Evolutionary conservation across 2,113 vertebrate species (phyloP), one percentile per base, ranked within the genome.

Genomic region (Malurus alboscapulatus): DNA sequence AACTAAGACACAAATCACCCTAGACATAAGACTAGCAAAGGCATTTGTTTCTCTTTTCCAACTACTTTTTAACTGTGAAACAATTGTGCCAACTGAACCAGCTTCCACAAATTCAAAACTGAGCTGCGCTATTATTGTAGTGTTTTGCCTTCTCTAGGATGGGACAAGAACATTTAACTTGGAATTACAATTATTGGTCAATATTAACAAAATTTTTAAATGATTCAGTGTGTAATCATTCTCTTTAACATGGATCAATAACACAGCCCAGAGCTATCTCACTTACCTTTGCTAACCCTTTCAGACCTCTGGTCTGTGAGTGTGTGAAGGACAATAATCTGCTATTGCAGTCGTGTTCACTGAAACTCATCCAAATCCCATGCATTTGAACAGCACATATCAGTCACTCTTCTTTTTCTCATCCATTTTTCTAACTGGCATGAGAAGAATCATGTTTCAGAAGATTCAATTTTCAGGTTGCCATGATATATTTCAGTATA

Each of bases 401-500:
- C 55, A 51, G 20, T 25, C 54, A 47, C 19, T 69, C 22, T 36
- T 38, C 25, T 69, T 81, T 74, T 59, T 78, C 68, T 92, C 53
- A 44, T 78, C 29, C 42, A 10, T 81, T 87, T 24, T 55, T 91
- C 30, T 75, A 66, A 53, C 36, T 40, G 40, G 54, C 10, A 27
- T 53, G 11, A 75, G 42, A 84, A 59, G 25, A 67, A 61, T 48
- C 13, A 14, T 16, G 21, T 84, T 90, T 58, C 65, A 74, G 54
- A 61, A 87, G 40, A 94, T 93, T 77, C 30, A 71, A 20, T 84
- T 84, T 87, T 61, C 6, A 62, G 42, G 5, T 42, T 85, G 45
- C 30, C 34, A 38, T 66, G 17, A 84, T 30, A 36, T 42, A 80
- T 87, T 91, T 84, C 58, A 47, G 45, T 48, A 73, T 69, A 68